phyloP scores from a whole-genome alignment of 2,888 invertebrate species.

The Oithona nana region DNA sequence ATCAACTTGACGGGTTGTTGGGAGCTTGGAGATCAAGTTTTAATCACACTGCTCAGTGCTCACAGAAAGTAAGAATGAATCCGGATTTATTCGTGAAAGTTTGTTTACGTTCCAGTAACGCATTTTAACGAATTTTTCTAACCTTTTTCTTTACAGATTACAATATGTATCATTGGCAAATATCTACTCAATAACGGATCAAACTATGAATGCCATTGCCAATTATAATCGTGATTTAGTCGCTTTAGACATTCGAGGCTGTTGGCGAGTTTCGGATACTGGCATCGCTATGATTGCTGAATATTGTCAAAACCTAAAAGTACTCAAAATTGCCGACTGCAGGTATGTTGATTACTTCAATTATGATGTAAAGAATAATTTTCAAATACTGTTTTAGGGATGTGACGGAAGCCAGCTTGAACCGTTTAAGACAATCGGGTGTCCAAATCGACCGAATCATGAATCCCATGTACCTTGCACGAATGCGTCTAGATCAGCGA shows the following conservation, averaged over 20 bases:
- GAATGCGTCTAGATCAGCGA: background rate
- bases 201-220: slow-evolving; percentile 8
- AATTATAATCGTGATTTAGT: background rate
- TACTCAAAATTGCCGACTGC: slow-evolving; percentile 5
- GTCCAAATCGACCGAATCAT: background rate
- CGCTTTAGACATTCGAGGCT: slow-evolving; percentile 6
- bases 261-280: slow-evolving; percentile 8
- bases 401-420: background rate
- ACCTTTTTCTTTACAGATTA: background rate
- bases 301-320: background rate
- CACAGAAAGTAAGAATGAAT: background rate
- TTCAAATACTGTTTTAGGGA: too few species aligned
- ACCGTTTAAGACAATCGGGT: background rate
- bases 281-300: background rate
- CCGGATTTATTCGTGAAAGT: background rate
- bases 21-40: slow-evolving; percentile 4
- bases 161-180: background rate
- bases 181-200: slow-evolving; percentile 11
- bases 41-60: background rate
- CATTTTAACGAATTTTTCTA: too few species aligned
- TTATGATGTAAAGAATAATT: background rate
- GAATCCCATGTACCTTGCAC: background rate
- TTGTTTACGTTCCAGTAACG: too few species aligned
- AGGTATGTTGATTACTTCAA: background rate
- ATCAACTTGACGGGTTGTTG: slow-evolving; percentile 13